Conservation (phyloP, 35 echinoderm and acorn worm species). For the Apostichopus californicus region DNA sequence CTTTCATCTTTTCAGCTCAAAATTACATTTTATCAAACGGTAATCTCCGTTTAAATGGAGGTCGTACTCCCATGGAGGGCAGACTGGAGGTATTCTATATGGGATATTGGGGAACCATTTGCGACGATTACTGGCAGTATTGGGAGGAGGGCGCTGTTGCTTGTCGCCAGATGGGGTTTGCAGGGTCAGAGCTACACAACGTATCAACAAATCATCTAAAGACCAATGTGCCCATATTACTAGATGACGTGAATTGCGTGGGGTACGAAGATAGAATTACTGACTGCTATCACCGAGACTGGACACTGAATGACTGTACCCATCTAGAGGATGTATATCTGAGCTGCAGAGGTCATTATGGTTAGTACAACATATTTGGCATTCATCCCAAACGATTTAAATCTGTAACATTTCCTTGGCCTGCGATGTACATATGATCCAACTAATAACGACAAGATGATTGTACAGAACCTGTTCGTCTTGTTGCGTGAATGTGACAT, state of each 20-base stretch:
- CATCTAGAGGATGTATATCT: slow-evolving; percentile 54
- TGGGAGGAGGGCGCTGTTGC: slow-evolving; percentile 22
- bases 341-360: slow-evolving; percentile 48
- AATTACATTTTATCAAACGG: background rate
- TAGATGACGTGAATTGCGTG: slow-evolving; percentile 58
- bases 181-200: background rate
- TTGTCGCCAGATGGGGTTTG: slow-evolving; percentile 35
- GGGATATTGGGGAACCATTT: slow-evolving; percentile 57
- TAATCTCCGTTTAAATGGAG: slow-evolving; percentile 47
- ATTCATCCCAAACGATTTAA: background rate
- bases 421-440: too few relatives aligned
- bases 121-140: slow-evolving; percentile 48
- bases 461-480: too few relatives aligned
- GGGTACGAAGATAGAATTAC: slow-evolving; percentile 44
- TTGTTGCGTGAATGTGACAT: too few relatives aligned
- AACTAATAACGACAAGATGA: too few relatives aligned
- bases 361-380: background rate
- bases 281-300: slow-evolving; percentile 41
- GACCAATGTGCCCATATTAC: slow-evolving; percentile 8
- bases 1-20: background rate
- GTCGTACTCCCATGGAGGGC: slow-evolving; percentile 42
- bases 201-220: background rate
- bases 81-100: slow-evolving; percentile 47
- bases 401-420: too few relatives aligned
- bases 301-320: slow-evolving; percentile 49